Evolutionary conservation across 2,113 vertebrate genomes (phyloP), one percentile per base, ranked within the genome.

Genomic region (Ahaetulla prasina): DNA sequence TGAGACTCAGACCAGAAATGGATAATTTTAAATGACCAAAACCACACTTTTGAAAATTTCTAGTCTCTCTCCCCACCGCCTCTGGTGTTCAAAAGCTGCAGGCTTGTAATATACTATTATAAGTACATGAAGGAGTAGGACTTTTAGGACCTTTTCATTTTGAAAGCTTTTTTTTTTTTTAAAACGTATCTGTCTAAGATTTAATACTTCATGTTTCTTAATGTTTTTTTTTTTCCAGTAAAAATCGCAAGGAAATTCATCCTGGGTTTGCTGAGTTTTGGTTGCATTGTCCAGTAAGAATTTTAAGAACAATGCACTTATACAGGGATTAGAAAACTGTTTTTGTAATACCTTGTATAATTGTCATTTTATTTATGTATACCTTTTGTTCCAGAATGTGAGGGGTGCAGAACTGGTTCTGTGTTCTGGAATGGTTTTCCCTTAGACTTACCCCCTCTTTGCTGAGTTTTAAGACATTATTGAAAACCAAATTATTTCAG

Each of bases 1-100:
- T 80, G 35, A 43, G 35, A 80, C 18, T 22, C 74, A 80, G 74
- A 80, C 18, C 35, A 80, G 35, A 18, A 80, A 22, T 43, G 35
- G 35, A 80, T 39, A 43, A 80, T 39, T 35, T 80, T 80, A 80
- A 80, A 80, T 80, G n/a, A 74, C 16, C 35, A 80, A 80, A 74
- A 39, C 16, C 68, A 22, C 7, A 22, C 68, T 80, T 80, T 80
- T 20, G n/a, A 74, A 74, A 74, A 74, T 74, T 74, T 74, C 68
- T 74, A 74, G n/a, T n/a, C n/a, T n/a, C 2, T 35, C 16, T 8
- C 1, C 1, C n/a, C 14, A 2, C 2, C 7, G n/a, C 8, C 2
- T 80, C n/a, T 80, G 16, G n/a, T 39, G 35, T 20, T 8, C n/a
- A 80, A 80, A 80, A 80, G 7, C n/a, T 80, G 68, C 68, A 39